Percentiles rank a stretch among this genome's conserved stretches.
Evolutionary conservation across 2,888 invertebrate genomes (phyloP).

Genomic region (Eucera pruinosa): DNA sequence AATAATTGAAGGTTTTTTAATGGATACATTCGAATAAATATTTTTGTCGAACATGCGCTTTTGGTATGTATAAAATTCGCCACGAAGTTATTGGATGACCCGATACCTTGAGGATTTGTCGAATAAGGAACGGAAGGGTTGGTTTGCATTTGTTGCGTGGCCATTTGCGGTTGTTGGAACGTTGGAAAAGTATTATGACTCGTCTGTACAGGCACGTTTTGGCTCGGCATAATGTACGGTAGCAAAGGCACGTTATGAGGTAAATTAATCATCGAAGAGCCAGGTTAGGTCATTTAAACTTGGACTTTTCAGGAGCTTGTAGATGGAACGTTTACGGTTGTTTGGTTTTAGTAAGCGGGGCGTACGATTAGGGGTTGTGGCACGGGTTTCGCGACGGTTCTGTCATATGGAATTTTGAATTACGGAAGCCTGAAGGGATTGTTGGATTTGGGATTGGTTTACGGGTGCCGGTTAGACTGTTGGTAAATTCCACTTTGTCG

Average conservation of each 20-base stretch:
- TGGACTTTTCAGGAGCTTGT: background rate
- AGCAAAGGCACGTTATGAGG: slow-evolving; percentile 45
- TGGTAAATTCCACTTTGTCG: slow-evolving; percentile 27
- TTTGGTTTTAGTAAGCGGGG: background rate
- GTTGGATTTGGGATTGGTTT: slow-evolving; percentile 48
- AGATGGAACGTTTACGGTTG: background rate
- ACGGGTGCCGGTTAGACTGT: slow-evolving; percentile 12
- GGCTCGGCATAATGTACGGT: slow-evolving; percentile 67
- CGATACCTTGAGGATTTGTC: slow-evolving; percentile 65
- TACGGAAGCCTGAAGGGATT: slow-evolving; percentile 45
- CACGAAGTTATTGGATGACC: too few relatives aligned
- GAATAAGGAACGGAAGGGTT: slow-evolving; percentile 36
- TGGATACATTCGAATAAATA: too few relatives aligned
- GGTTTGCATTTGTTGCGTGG: slow-evolving; percentile 60
- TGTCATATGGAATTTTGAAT: slow-evolving; percentile 60
- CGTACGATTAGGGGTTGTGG: background rate
- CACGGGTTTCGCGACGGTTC: slow-evolving; percentile 3
- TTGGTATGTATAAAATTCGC: too few relatives aligned
- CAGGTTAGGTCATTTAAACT: slow-evolving; percentile 29
- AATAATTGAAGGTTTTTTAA: too few relatives aligned
- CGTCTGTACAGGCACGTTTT: slow-evolving; percentile 70
- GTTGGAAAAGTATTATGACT: slow-evolving; percentile 73
- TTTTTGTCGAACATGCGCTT: too few relatives aligned
- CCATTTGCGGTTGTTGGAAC: slow-evolving; percentile 64
- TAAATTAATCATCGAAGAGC: slow-evolving; percentile 60